Base-by-base conservation (phyloP, 2,888 invertebrate species). In the Auanema freiburgensis region DNA sequence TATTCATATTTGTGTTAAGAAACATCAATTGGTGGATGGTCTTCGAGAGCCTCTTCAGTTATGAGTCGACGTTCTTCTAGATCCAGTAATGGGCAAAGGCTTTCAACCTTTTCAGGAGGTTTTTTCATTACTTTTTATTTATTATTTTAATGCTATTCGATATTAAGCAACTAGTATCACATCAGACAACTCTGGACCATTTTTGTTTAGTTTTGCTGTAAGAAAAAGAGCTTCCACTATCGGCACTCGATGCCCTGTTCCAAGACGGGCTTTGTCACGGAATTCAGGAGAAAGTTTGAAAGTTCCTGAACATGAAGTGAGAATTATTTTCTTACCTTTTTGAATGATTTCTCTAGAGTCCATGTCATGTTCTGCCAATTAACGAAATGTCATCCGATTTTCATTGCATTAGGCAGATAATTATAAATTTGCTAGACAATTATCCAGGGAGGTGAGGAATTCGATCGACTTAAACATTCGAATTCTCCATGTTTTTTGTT, bases 311-410 rank as follows among this genome's bases (percentile, higher is more conserved):
- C 67, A 82, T 71, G 82, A 83, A 57, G 77, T 76, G 53, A n/a
- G 11, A 18, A 18, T 57, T 43, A 8, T 18, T 59, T 41, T 46
- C n/a, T 58, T 12, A 1, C 11, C 24, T 12, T 14, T 57, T 49
- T 69, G 44, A 64, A n/a, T n/a, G n/a, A n/a, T n/a, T n/a, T n/a
- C n/a, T n/a, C n/a, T n/a, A 76, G 74, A 78, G 78, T 43, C 78
- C 82, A 0, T 60, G 81, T 5, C 80, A 80, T 58, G 58, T 81
- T 49, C 68, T 81, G 12, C 73, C 76, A 18, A 79, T 78, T 69
- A 76, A 69, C 18, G 82, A 82, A 65, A 82, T 82, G 82, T 79
- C 74, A 40, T 82, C 82, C 0, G 82, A 82, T 61, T 82, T 82
- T 59, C 82, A 82, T 70, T 82, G 81, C 72, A 77, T 82, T 12